Base-by-base conservation (phyloP, 2,113 vertebrate genomes). In the Saguinus imperator region DNA sequence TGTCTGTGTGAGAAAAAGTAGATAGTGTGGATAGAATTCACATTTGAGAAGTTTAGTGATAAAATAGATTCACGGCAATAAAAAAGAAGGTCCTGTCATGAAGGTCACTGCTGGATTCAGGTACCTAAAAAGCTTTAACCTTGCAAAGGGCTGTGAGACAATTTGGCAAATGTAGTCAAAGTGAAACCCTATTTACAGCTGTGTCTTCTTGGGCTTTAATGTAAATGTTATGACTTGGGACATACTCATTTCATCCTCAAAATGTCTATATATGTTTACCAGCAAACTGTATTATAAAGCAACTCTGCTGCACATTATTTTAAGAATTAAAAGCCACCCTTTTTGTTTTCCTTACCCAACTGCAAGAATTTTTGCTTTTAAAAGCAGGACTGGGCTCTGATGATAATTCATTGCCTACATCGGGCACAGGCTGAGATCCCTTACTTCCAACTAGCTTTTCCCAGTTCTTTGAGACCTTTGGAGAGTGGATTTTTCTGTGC, bases 41-140 rank as follows among this genome's bases (percentile, higher is more conserved):
- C 32, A 21, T 95, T 79, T 94, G 73, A 94, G 72, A 77, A 89
- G 8, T 37, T 43, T 95, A 80, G n/a, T 83, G 84, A 81, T 95
- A 13, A 85, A 72, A 52, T 35, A 79, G 43, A 35, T n/a, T 17
- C 21, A 68, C 4, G 52, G 72, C 52, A 45, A 17, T 21, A 66
- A 27, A 21, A 20, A 96, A 81, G 61, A 20, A 68, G 72, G 58
- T 5, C 40, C 72, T 80, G 29, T 73, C 32, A 27, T 75, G 72
- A 81, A 64, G 68, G 58, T 52, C 61, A 9, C 25, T 48, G 70
- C 32, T 79, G 48, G 50, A 87, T 48, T 94, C 48, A 80, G 61
- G 75, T 40, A 55, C 32, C 25, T 79, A 3, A 32, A 14, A 82
- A 86, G 23, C 27, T 80, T 81, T 94, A 32, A 87, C 45, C 23